Evolutionary conservation across 2,113 vertebrate species (phyloP).

Genomic region (Strix uralensis): DNA sequence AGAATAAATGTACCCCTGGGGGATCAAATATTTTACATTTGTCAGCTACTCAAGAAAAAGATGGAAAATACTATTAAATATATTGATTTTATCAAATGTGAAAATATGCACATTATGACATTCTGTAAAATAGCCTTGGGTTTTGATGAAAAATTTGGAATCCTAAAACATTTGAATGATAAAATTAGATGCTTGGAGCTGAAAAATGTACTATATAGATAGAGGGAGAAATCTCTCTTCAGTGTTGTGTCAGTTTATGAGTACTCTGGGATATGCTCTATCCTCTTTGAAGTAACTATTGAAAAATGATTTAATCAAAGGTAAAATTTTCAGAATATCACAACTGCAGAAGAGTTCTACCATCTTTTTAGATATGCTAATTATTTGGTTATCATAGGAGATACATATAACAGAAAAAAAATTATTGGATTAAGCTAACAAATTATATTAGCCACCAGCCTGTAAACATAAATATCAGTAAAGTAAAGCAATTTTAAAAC

Average conservation of each 20-base stretch:
- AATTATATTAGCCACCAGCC: neutral
- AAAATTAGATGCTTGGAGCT: neutral
- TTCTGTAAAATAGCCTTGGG: neutral
- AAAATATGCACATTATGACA: too few relatives aligned
- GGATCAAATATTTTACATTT: neutral
- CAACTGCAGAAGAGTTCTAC: neutral
- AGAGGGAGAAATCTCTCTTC: neutral
- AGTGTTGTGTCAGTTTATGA: neutral
- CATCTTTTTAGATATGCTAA: neutral
- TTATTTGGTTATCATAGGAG: neutral
- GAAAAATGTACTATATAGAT: neutral
- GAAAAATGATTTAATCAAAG: neutral
- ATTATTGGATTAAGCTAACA: neutral
- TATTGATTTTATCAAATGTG: neutral
- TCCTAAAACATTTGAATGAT: neutral
- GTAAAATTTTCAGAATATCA: neutral
- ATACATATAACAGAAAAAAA: neutral
- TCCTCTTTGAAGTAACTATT: neutral
- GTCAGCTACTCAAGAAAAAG: neutral
- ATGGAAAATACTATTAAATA: neutral
- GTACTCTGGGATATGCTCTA: rapidly evolving
- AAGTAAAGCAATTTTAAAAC: neutral
- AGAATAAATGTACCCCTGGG: neutral
- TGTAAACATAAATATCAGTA: neutral
- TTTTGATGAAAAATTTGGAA: neutral